Base-by-base conservation (phyloP, 2,888 invertebrate genomes). In the Chironomus tentans region DNA sequence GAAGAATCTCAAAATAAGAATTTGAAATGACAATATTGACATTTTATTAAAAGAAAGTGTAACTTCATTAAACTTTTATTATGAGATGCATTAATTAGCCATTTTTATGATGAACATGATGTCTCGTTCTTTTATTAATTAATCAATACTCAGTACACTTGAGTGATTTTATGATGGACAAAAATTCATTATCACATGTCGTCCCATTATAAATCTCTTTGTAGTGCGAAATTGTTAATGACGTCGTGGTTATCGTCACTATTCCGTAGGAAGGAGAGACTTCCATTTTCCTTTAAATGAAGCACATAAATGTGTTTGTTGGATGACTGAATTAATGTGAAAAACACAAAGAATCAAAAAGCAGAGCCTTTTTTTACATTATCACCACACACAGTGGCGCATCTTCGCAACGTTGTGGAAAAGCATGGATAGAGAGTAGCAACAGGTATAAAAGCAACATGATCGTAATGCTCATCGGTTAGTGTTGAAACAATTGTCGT, bases 381-480 rank as follows among this genome's bases (percentile, higher is more conserved):
- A 18, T 56, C n/a, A 56, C 56, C 15, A 56, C 56, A 56, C 4
- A 50, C 56, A 56, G 18, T 15, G 15, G 15, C 56, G 56, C n/a
- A 56, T n/a, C 56, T 56, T 56, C 56, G 5, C 56, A 56, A 50
- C 15, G 62, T 28, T 28, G 28, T 5, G 28, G 28, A 28, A 38
- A 38, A 38, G 38, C 38, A 12, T 10, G 13, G 65, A 6, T 13
- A 65, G 21, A 10, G 24, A 13, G 13, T 22, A 73, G 72, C 72
- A 73, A 73, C 72, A 73, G 72, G 72, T 73, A 73, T 73, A 73
- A 21, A 73, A 73, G 62, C 15, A 62, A 38, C 24, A 61, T 15
- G 72, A 73, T 73, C 72, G 46, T 24, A 73, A 15, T n/a, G 22
- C 61, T 62, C 15, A 21, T 21, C 62, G 13, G 21, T 46, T 73